These are phyloP conservation scores for Sebastes melanostomus DNA, from an alignment of 2,797 vertebrate genomes.

Conservation along the genomic window DNA sequence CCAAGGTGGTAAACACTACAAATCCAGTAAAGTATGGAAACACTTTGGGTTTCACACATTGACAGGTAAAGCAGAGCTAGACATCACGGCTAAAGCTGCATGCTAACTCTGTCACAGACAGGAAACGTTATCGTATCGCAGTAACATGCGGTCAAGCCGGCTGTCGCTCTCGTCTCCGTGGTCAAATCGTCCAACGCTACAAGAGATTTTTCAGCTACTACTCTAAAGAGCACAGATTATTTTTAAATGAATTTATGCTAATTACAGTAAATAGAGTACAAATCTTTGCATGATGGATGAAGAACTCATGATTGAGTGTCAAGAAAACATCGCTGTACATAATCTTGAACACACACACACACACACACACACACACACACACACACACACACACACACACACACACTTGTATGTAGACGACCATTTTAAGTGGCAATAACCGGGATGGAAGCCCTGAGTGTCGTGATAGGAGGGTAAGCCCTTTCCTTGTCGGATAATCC, in stretches of 20 bases:
- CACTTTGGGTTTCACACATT: no score
- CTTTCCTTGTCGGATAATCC: conserved; percentile 85
- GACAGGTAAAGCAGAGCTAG: no score
- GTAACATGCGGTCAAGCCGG: no score
- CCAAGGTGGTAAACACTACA: fast-evolving
- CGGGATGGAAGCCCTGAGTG: conserved; percentile 66
- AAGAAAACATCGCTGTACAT: conserved; percentile 15
- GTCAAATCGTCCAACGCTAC: no score
- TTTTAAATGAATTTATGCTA: background rate
- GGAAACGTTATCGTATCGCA: no score
- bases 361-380: background rate
- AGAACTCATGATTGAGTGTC: background rate
- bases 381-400: background rate
- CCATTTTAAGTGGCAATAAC: conserved; percentile 75
- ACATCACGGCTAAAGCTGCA: no score
- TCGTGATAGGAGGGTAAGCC: conserved; percentile 80
- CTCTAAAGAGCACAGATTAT: background rate
- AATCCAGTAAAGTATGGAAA: no score
- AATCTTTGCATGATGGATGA: background rate
- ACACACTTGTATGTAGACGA: conserved; percentile 22
- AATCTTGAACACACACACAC: conserved; percentile 10
- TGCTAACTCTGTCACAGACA: fast-evolving
- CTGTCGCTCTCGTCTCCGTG: no score
- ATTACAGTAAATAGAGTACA: background rate
- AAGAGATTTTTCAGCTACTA: no score